A percentile compares a stretch with the other conserved stretches of the same genome.
These are phyloP conservation scores for Formicarius rufipectus DNA, from an alignment of 2,113 vertebrate genomes.

Conservation along the genomic window DNA sequence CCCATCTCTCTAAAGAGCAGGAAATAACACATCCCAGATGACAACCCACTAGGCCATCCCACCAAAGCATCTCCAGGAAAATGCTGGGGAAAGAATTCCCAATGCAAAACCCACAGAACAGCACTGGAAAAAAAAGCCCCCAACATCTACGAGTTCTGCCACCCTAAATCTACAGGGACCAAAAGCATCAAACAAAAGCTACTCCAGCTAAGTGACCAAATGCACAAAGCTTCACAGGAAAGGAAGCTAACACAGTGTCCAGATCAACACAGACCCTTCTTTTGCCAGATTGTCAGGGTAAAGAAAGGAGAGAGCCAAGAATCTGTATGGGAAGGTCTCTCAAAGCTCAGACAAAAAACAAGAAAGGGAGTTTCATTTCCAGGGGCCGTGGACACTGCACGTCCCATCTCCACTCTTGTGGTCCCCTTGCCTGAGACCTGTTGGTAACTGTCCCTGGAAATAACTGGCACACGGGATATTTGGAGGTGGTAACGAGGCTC, in stretches of 20 bases:
- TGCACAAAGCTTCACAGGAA: background rate
- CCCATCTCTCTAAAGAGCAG: background rate
- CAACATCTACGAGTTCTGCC: background rate
- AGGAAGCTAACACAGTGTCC: background rate
- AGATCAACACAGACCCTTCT: background rate
- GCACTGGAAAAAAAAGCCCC: background rate
- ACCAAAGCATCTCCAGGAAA: background rate
- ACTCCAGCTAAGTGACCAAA: background rate
- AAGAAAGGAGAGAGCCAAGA: background rate
- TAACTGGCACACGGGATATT: rapidly evolving
- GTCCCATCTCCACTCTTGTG: background rate
- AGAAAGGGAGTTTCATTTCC: background rate
- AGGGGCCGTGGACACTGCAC: background rate
- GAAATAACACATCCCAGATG: background rate
- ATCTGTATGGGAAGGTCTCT: background rate
- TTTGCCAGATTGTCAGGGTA: background rate
- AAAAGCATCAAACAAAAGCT: background rate
- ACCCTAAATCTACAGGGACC: background rate
- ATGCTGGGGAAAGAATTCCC: background rate
- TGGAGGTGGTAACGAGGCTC: background rate
- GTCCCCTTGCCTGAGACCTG: background rate
- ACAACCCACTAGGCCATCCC: background rate
- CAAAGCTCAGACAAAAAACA: background rate
- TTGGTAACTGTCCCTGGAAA: background rate
- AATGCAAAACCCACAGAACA: background rate